A percentile compares a stretch with the other conserved stretches of the same genome.
Evolutionary conservation across 2,888 invertebrate species (phyloP).

Genomic region (Nomada ruficornis): DNA sequence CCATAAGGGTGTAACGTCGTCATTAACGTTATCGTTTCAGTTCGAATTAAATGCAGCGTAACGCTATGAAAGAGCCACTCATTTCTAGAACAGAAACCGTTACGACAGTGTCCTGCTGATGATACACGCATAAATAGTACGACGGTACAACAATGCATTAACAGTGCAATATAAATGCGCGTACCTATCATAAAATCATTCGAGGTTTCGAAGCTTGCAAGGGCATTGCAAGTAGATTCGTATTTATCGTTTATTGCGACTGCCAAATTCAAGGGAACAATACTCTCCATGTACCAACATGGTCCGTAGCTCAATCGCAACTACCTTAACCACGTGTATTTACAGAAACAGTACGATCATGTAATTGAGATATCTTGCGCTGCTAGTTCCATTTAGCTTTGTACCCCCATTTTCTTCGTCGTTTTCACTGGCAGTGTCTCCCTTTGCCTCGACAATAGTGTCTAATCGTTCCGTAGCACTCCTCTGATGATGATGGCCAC

Average conservation of each 20-base stretch:
- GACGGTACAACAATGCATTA: constrained; percentile 24
- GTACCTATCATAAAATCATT: neutral
- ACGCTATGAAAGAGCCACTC: neutral
- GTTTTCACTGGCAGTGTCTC: constrained; percentile 77
- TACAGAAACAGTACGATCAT: constrained; percentile 82
- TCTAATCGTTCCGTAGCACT: constrained; percentile 76
- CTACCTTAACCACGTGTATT: constrained; percentile 68
- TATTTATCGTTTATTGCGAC: neutral
- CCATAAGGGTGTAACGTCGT: neutral
- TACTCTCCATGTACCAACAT: constrained; percentile 33
- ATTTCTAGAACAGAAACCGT: constrained; percentile 20
- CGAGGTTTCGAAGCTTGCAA: neutral
- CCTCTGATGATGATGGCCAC: constrained; percentile 61
- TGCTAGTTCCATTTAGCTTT: constrained; percentile 77
- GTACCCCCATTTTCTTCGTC: constrained; percentile 77
- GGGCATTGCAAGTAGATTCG: neutral
- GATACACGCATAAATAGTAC: constrained; percentile 5
- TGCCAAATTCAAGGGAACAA: constrained; percentile 29
- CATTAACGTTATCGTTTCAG: neutral
- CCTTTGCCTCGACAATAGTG: constrained; percentile 80
- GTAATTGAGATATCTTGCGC: constrained; percentile 80
- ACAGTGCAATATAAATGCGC: constrained; percentile 17
- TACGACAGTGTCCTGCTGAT: constrained; percentile 14
- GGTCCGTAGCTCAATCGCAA: constrained; percentile 59
- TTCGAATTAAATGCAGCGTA: neutral